phyloP scores from a whole-genome alignment of 2,113 vertebrate genomes.

The Corydoras sp. region DNA sequence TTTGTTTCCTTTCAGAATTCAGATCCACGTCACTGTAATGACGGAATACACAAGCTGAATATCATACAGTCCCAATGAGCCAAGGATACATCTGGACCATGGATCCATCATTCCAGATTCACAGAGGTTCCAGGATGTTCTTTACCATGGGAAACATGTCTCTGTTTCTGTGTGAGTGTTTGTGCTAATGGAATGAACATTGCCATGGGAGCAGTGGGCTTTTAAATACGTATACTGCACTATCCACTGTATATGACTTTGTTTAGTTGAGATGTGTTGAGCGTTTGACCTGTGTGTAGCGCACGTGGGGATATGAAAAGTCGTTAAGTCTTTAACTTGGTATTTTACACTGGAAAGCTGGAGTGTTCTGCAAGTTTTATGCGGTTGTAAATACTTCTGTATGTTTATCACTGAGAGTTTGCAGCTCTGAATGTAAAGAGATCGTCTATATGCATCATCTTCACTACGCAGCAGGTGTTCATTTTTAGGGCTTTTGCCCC shows the following conservation, averaged over 20 bases:
- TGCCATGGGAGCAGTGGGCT: conserved; percentile 14
- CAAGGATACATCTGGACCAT: conserved; percentile 28
- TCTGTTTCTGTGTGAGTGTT: conserved; percentile 38
- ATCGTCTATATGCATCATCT: background rate
- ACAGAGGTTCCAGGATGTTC: conserved; percentile 1
- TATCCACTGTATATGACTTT: conserved; percentile 13
- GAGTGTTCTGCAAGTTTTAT: background rate
- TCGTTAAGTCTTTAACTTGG: background rate
- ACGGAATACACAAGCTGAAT: conserved; percentile 6
- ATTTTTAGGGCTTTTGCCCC: too few species aligned
- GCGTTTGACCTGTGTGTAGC: conserved; percentile 3
- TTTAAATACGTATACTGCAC: conserved; percentile 3
- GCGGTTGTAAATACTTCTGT: background rate
- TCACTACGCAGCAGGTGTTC: background rate
- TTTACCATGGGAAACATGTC: conserved; percentile 8
- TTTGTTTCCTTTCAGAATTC: background rate
- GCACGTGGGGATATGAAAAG: conserved; percentile 1
- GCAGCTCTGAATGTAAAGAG: conserved; percentile 17
- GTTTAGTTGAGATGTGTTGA: background rate
- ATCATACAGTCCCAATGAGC: conserved; percentile 24
- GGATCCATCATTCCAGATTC: background rate
- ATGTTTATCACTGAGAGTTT: background rate
- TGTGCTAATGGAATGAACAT: conserved; percentile 33
- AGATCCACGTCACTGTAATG: conserved; percentile 1
- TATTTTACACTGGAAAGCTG: background rate